A percentile compares a stretch with the other conserved stretches of the same genome.
phyloP scores from a whole-genome alignment of 2,113 vertebrate genomes.

The Scopus umbretta region DNA sequence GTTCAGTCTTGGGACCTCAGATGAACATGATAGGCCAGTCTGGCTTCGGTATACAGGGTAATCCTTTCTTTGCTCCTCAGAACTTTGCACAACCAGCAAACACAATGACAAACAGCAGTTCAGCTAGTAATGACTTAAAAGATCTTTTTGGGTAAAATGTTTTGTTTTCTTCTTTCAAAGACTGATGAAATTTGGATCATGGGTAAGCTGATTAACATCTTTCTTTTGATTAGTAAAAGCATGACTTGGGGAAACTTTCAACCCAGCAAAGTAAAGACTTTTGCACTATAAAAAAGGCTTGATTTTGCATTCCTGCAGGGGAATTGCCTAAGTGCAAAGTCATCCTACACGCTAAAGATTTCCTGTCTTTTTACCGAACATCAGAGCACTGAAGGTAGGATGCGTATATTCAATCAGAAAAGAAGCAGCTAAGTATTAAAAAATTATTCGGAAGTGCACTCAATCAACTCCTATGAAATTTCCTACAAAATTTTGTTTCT shows the following conservation, averaged over 20 bases:
- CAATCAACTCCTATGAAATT: neutral
- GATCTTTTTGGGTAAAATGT: conserved; percentile 90
- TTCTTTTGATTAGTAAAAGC: conserved; percentile 22
- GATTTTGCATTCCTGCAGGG: conserved; percentile 23
- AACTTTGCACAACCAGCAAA: conserved; percentile 87
- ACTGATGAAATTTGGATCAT: conserved; percentile 53
- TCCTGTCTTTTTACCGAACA: neutral
- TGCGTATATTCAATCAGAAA: neutral
- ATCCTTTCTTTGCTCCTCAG: conserved; percentile 96
- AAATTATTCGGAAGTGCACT: neutral
- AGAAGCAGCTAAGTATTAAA: neutral
- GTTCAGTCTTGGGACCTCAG: conserved; percentile 71
- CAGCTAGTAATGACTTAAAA: conserved; percentile 93
- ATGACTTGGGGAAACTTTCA: conserved; percentile 31
- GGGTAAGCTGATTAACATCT: conserved; percentile 65
- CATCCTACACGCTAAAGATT: neutral
- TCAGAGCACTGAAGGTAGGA: neutral
- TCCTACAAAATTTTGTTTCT: neutral
- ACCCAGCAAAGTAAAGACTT: conserved; percentile 8
- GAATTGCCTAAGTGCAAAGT: neutral
- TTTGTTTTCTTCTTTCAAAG: conserved; percentile 17
- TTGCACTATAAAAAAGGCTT: conserved; percentile 13
- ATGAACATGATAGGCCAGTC: conserved; percentile 71
- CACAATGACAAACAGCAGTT: conserved; percentile 82
- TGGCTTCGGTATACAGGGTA: conserved; percentile 90